Evolutionary conservation across 2,888 invertebrate species (phyloP), one percentile per base, ranked within the genome.

Genomic region (Apotomis betuletana): DNA sequence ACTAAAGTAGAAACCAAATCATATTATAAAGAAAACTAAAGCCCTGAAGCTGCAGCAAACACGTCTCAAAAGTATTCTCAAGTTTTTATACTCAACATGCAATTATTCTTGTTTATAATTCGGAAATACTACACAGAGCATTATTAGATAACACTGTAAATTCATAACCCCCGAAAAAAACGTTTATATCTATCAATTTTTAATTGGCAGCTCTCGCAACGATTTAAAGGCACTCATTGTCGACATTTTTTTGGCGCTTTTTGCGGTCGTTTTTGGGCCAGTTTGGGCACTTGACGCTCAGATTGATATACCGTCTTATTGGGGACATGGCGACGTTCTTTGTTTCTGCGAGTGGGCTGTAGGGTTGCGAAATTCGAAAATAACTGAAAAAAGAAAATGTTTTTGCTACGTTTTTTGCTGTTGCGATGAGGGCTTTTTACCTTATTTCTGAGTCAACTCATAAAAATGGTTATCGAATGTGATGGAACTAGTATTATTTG

Each of bases 121-220:
- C 13, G 15, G 41, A 52, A 6, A 64, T 12, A 41, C 12, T 44
- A 44, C 41, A 10, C 49, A 4, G 10, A 57, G 55, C 13, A 54
- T 55, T 55, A 57, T 65, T 46, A 57, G 27, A 55, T 59, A 15
- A 67, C 52, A 36, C 65, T 13, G n/a, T 46, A 52, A 70, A 57
- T 71, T 71, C 57, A 67, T 71, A 71, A 67, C 54, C 51, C 67
- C 51, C n/a, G 1, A 55, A 71, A 81, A 84, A 80, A 84, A 79
- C 78, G 79, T 79, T 85, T 85, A 83, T 87, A 89, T 91, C 89
- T 91, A 92, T 92, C 90, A 92, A 90, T 90, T 90, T 92, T 92
- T 93, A 93, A 93, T 93, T 93, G 93, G 92, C 92, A 92, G 88
- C 89, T 92, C 88, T 87, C 90, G 89, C 90, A 91, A 88, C 90